Conservation (phyloP, 2,113 vertebrate species). For the Macrotus californicus region DNA sequence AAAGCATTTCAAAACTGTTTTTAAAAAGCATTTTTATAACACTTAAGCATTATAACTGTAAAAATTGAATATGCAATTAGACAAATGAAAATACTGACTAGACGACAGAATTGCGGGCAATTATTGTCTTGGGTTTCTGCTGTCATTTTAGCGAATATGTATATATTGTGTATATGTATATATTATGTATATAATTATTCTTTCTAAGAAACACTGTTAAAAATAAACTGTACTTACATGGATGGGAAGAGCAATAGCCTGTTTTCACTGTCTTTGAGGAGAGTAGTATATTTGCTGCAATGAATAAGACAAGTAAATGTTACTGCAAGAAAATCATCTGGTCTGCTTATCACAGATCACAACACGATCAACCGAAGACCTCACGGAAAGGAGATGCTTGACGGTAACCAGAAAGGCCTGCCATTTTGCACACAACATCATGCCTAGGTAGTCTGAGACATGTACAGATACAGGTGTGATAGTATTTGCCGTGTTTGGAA, state of each 20-base stretch:
- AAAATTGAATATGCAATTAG: background rate
- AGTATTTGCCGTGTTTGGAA: background rate
- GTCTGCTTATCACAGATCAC: background rate
- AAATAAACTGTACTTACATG: constrained; percentile 80
- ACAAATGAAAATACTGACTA: constrained; percentile 2
- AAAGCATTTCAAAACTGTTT: background rate
- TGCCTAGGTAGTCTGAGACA: background rate
- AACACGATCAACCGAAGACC: background rate
- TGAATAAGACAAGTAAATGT: background rate
- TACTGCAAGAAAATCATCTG: background rate
- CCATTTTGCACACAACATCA: background rate
- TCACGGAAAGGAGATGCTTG: background rate
- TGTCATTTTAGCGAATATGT: background rate
- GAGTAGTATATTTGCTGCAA: constrained; percentile 88
- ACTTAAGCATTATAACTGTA: background rate
- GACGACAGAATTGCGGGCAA: background rate
- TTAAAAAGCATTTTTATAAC: background rate
- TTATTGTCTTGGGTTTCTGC: background rate
- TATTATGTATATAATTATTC: background rate
- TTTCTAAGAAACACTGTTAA: background rate
- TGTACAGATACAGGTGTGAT: background rate
- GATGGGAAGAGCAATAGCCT: constrained; percentile 86
- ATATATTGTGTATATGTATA: background rate
- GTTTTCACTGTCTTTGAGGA: constrained; percentile 87
- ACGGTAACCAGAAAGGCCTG: background rate